Base-by-base conservation (phyloP, 2,113 vertebrate species). In the Phrynosoma blainvillii region DNA sequence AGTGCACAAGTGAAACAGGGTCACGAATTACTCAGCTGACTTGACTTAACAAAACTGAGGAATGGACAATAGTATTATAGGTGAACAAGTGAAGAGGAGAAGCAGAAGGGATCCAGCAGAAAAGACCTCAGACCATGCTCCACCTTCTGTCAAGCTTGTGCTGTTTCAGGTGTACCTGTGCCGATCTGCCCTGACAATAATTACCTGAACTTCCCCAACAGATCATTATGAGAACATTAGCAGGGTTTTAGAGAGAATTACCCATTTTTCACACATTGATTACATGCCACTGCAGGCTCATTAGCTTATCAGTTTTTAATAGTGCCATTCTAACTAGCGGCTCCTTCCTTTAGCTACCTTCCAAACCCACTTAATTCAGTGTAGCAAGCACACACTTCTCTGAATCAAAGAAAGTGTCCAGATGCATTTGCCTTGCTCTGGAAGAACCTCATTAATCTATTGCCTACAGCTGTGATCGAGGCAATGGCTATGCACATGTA, bases 141-240 rank as follows among this genome's bases (percentile, higher is more conserved):
- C 84, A 27, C 86, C 2, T 86, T 94, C 88, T 89, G 76, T 89
- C 89, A 86, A 66, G 79, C 82, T 89, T 30, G 86, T 88, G 88
- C 95, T 89, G 93, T 94, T 87, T 68, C n/a, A 91, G 84, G 76
- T 91, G 93, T 95, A 95, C 73, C 68, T 94, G 91, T 93, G 95
- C 94, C 96, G 97, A 95, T 96, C 91, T 94, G 75, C 94, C 95
- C 93, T 92, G 96, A 94, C 93, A 95, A 95, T 96, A 96, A 97
- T 97, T 97, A 97, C 93, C 93, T 92, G 93, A 93, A 94, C 94
- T 89, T 96, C 94, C 92, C 89, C 96, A 95, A 96, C 94, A 96
- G 95, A 96, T 97, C 96, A 96, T 97, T 97, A 97, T 93, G 94
- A 96, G 95, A 94, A 96, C 96, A 97, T 97, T 97, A 97, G 94